Base-by-base conservation (phyloP, 1,140 invertebrate genomes). In the Samia ricini region DNA sequence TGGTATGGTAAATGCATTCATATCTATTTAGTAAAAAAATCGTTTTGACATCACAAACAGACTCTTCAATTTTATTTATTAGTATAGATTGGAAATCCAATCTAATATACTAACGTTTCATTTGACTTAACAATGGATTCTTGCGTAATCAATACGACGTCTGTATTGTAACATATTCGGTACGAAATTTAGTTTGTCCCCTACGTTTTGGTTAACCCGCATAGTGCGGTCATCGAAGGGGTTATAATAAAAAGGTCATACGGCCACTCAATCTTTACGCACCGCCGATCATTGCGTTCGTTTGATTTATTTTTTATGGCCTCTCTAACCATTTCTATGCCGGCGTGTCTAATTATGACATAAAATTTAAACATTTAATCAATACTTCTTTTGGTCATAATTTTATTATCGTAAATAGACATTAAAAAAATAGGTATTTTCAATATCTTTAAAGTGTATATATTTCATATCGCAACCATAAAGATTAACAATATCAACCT, bases 271-370 rank as follows among this genome's bases (percentile, higher is more conserved):
- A 74, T 77, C 75, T 68, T 67, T 63, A 60, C 69, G 67, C 69
- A 61, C 62, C 61, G 64, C 54, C 52, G 61, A 72, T 15, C 33
- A 42, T 42, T 42, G 33, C 33, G 33, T 67, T 68, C 63, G 59
- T 68, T 70, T 79, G 82, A 83, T 85, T 85, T 81, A 85, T 85
- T 84, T 77, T 84, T 78, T 82, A 80, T 77, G 63, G 60, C 60
- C 74, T 64, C 67, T 81, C 73, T 69, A 77, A 66, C 36, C n/a
- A 55, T 61, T 68, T 73, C 55, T 69, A 84, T 88, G 83, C 84
- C 68, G 84, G 84, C 84, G 84, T 82, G 66, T 56, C 77, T 85
- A 84, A 87, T 81, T 64, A 64, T 59, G 48, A 56, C 61, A 69
- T 59, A 69, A 57, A 65, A 24, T 23, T 24, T 22, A n/a, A 56